Evolutionary conservation across 2,797 vertebrate genomes (phyloP).

Genomic region (Hyperoplus immaculatus): DNA sequence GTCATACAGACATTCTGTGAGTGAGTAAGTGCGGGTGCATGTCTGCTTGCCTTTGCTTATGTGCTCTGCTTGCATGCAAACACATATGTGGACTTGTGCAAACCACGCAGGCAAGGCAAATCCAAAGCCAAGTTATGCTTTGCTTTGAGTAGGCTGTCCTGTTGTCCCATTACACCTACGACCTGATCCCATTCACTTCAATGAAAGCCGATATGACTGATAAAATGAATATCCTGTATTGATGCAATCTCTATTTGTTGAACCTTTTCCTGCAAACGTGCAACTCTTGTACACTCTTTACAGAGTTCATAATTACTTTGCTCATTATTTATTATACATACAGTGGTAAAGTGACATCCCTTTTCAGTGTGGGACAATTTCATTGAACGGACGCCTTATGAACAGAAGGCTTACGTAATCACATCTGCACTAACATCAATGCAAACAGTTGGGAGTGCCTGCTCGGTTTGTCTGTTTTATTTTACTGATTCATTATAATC

Average conservation of each 20-base stretch:
- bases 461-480: too few species aligned
- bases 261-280: neutral
- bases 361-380: neutral
- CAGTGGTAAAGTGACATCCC: neutral
- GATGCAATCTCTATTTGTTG: neutral
- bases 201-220: neutral
- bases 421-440: too few species aligned
- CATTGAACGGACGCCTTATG: neutral
- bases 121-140: neutral
- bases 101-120: neutral
- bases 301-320: neutral
- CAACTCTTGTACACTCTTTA: neutral
- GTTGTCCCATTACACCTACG: neutral
- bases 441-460: neutral
- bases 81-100: neutral
- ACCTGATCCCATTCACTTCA: neutral
- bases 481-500: neutral
- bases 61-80: neutral
- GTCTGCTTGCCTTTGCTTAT: neutral
- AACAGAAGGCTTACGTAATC: neutral
- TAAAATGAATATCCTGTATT: neutral
- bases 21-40: neutral
- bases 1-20: slow-evolving; percentile 8
- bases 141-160: neutral
- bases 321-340: slow-evolving; percentile 1